Conservation (phyloP, 2,888 invertebrate species). For the Catocala sponsa region DNA sequence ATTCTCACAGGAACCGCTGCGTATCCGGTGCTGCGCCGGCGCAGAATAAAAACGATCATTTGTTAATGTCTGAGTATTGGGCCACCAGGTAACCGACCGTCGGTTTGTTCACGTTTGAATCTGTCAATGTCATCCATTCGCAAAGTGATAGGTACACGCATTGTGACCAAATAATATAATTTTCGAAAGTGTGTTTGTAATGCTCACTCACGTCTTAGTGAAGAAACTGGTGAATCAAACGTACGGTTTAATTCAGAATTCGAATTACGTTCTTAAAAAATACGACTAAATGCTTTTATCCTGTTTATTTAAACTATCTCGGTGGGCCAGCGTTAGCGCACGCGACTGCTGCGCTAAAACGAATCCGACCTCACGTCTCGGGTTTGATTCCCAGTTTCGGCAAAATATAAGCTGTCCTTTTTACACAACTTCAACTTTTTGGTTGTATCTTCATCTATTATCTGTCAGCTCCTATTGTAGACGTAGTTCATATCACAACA, state of each 20-base stretch:
- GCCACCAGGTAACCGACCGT: conserved; percentile 68
- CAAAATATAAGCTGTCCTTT: too few relatives aligned
- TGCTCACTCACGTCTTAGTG: conserved; percentile 5
- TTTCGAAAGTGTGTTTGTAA: conserved; percentile 20
- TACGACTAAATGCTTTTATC: too few relatives aligned
- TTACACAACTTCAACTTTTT: too few relatives aligned
- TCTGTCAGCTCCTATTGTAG: too few relatives aligned
- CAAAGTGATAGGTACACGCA: conserved; percentile 30
- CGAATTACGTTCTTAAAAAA: too few relatives aligned
- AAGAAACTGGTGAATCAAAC: background rate
- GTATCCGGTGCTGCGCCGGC: conserved; percentile 85
- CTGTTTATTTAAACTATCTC: too few relatives aligned
- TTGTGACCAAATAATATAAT: conserved; percentile 20
- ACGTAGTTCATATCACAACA: too few relatives aligned
- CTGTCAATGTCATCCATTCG: conserved; percentile 55
- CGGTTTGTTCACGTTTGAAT: conserved; percentile 59
- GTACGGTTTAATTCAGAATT: background rate
- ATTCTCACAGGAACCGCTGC: conserved; percentile 86
- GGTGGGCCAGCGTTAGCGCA: too few relatives aligned
- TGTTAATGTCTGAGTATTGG: conserved; percentile 75
- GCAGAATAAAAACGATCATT: conserved; percentile 84
- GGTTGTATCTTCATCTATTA: too few relatives aligned
- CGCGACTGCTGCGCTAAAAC: too few relatives aligned
- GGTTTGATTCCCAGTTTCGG: too few relatives aligned
- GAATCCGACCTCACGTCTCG: too few relatives aligned